Percentiles rank a stretch among this genome's conserved stretches.
These are phyloP conservation scores for Alectoris magna DNA, from an alignment of 2,797 vertebrate species.

Conservation along the genomic window DNA sequence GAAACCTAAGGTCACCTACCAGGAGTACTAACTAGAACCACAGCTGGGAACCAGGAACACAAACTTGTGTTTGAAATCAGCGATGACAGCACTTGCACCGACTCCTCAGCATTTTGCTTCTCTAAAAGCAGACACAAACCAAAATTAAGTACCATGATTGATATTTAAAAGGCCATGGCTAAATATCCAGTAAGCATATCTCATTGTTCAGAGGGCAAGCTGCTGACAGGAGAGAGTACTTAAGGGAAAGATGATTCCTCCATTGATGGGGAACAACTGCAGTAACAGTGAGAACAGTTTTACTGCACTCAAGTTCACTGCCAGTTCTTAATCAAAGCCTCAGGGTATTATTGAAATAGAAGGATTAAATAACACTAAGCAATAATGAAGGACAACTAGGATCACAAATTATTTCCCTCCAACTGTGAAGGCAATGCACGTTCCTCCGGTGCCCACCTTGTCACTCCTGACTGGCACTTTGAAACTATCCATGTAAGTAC, in stretches of 20 bases:
- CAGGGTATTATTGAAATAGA: neutral
- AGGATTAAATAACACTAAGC: neutral
- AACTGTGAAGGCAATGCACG: neutral
- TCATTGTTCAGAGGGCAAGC: neutral
- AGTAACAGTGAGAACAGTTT: neutral
- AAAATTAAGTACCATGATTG: slow-evolving; percentile 9
- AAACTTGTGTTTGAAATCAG: neutral
- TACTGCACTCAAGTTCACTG: neutral
- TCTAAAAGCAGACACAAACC: slow-evolving; percentile 3
- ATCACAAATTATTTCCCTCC: slow-evolving; percentile 9
- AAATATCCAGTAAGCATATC: neutral
- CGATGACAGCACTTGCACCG: neutral
- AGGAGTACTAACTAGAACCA: neutral
- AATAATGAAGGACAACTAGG: neutral
- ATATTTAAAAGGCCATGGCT: neutral
- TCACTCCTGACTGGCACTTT: neutral
- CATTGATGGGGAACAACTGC: neutral
- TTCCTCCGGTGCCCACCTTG: neutral
- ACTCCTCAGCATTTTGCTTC: neutral
- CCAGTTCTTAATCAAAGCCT: neutral
- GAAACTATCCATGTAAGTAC: neutral
- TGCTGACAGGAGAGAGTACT: neutral
- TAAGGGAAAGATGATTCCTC: neutral
- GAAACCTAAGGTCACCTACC: neutral
- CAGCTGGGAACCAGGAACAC: neutral